A percentile compares a stretch with the other conserved stretches of the same genome.
phyloP scores from a whole-genome alignment of 2,797 vertebrate genomes.

The Liparis tanakae region DNA sequence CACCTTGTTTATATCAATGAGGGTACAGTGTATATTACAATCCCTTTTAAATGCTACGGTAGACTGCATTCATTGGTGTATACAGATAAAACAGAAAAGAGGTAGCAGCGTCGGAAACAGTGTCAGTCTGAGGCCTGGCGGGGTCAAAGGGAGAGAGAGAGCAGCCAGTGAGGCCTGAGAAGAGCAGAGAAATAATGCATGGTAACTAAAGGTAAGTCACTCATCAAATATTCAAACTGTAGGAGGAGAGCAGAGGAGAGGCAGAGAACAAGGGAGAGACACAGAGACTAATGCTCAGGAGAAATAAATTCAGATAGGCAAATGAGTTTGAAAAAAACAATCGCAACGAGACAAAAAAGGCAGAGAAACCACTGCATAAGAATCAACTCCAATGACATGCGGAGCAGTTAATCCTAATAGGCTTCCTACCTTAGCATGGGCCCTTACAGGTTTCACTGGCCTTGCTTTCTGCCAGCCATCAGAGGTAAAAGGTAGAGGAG shows the following conservation, averaged over 20 bases:
- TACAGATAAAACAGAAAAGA: conserved; percentile 21
- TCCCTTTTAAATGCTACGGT: not conserved
- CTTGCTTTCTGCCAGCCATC: conserved; percentile 72
- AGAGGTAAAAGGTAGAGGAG: conserved; percentile 58
- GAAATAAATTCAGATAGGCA: conserved; percentile 12
- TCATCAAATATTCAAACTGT: conserved; percentile 86
- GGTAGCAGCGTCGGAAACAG: conserved; percentile 48
- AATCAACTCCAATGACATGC: conserved; percentile 32
- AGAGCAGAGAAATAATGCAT: conserved; percentile 88
- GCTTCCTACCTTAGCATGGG: conserved; percentile 77
- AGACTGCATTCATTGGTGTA: not conserved
- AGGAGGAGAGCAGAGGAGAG: conserved; percentile 69
- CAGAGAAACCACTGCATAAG: conserved; percentile 18
- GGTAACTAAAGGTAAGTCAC: conserved; percentile 88
- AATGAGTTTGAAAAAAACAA: conserved; percentile 1
- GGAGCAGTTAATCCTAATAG: conserved; percentile 23
- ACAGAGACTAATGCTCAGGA: conserved; percentile 20
- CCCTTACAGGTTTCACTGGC: conserved; percentile 69
- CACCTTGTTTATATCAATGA: not conserved
- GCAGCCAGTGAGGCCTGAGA: conserved; percentile 75
- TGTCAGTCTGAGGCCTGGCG: conserved; percentile 52
- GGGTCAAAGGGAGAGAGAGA: conserved; percentile 70
- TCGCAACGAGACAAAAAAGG: conserved; percentile 4
- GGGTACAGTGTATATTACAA: not conserved
- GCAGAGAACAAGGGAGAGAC: conserved; percentile 45